Conservation (phyloP, 2,113 vertebrate species). For the Lepidothrix coronata region DNA sequence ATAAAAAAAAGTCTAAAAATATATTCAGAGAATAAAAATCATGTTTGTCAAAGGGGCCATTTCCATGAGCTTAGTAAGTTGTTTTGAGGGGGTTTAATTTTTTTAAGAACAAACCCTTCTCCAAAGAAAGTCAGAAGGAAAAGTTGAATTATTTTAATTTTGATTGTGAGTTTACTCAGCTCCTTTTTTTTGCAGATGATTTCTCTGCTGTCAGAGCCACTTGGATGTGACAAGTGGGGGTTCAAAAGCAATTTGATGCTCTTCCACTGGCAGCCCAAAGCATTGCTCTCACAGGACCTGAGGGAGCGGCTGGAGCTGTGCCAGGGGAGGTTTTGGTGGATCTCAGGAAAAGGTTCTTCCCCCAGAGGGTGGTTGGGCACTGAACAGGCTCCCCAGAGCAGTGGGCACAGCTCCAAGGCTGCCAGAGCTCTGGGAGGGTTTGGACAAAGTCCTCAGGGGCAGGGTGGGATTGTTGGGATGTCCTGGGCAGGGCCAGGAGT, state of each 20-base stretch:
- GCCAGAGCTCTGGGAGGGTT: neutral
- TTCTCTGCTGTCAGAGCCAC: fast-evolving
- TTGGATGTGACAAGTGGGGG: fast-evolving
- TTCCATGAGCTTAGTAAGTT: neutral
- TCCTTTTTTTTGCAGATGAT: neutral
- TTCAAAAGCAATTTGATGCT: neutral
- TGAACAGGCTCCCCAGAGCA: neutral
- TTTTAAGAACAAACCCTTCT: neutral
- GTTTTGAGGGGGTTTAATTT: fast-evolving
- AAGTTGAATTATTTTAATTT: neutral
- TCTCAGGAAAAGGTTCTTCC: neutral
- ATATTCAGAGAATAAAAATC: neutral
- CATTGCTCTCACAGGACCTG: fast-evolving
- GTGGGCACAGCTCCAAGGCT: neutral
- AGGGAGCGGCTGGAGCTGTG: neutral
- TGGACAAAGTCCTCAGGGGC: neutral
- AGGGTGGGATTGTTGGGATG: neutral
- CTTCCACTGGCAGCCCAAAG: neutral
- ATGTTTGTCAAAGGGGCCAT: neutral
- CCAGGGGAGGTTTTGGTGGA: neutral
- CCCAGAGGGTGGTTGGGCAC: neutral
- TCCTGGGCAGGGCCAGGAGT: neutral
- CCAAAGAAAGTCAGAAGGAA: too few relatives aligned
- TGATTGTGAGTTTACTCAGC: too few relatives aligned
- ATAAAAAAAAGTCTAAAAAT: neutral